Base-by-base conservation (phyloP, 2,113 vertebrate species). In the Oncorhynchus masou region DNA sequence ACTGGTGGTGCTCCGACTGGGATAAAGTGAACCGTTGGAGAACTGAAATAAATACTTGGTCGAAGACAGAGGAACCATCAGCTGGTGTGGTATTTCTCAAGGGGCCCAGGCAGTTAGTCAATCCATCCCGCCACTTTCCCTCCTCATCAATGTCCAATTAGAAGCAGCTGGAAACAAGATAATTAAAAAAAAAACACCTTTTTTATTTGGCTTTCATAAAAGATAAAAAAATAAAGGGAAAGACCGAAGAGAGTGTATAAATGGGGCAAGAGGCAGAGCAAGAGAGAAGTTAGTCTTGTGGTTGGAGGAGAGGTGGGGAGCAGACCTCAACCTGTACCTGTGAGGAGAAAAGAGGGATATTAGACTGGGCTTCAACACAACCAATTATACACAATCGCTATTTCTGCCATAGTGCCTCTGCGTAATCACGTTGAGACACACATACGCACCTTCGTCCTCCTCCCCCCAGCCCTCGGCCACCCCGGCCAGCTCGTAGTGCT, bases 401-500 rank as follows among this genome's bases (percentile, higher is more conserved):
- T 45, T 45, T 45, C 39, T 45, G 39, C 9, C 39, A 45, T 45
- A 45, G 39, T 45, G 8, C 39, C 39, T 45, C 39, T 45, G 39
- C 9, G 59, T 62, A 62, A 62, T 22, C 51, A 16, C 4, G 4
- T 5, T 62, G 59, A 57, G 3, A 19, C 54, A 57, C 54, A 20
- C 54, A 57, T 4, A 68, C 83, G 82, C 51, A 92, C 92, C 92
- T 31, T 91, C 95, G 0, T 94, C 91, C 74, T 92, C 87, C 57
- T 88, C 88, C 22, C 94, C 96, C 97, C 97, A 99, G 86, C 97
- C 97, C 83, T 99, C 97, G 0, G 96, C 95, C 9, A 95, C 96
- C 0, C 97, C 96, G 0, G 97, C 97, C 78, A 99, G 91, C 84
- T 97, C 95, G 0, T 99, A 99, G 88, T 99, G 97, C 84, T 99